phyloP scores from a whole-genome alignment of 2,888 invertebrate genomes.

The Machimus atricapillus region DNA sequence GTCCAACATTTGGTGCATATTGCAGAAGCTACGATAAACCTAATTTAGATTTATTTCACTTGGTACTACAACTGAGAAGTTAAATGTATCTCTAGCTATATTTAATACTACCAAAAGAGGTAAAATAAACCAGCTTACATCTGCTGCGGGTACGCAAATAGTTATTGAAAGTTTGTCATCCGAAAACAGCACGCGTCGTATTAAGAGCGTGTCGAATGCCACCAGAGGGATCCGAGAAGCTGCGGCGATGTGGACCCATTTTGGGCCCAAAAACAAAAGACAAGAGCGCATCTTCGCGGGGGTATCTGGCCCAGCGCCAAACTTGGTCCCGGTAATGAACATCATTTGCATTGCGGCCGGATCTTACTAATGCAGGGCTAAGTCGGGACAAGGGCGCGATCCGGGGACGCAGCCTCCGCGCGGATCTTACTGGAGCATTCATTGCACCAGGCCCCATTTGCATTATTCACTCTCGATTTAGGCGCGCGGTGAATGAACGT shows the following conservation, averaged over 20 bases:
- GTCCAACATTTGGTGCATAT: not conserved
- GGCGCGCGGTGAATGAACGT: not conserved
- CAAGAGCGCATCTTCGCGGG: not conserved
- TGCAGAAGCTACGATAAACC: not conserved
- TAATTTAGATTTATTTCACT: not conserved
- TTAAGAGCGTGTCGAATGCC: not conserved
- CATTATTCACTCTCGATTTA: not conserved
- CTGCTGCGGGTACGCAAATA: not conserved
- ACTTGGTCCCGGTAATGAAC: not conserved
- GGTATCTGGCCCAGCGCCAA: not conserved
- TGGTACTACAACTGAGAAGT: not conserved
- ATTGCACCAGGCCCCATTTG: not conserved
- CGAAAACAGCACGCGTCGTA: not conserved
- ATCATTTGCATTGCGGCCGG: not conserved
- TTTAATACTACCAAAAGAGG: not conserved
- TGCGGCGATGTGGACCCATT: not conserved
- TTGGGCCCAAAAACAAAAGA: not conserved
- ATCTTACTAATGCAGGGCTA: not conserved
- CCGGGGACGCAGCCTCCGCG: not conserved
- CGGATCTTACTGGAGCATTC: not conserved
- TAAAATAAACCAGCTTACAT: not conserved
- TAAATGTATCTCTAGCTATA: not conserved
- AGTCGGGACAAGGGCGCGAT: not conserved
- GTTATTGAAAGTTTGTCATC: not conserved
- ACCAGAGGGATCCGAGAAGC: not conserved